Base-by-base conservation (phyloP, 2,113 vertebrate genomes). In the Carettochelys insculpta region DNA sequence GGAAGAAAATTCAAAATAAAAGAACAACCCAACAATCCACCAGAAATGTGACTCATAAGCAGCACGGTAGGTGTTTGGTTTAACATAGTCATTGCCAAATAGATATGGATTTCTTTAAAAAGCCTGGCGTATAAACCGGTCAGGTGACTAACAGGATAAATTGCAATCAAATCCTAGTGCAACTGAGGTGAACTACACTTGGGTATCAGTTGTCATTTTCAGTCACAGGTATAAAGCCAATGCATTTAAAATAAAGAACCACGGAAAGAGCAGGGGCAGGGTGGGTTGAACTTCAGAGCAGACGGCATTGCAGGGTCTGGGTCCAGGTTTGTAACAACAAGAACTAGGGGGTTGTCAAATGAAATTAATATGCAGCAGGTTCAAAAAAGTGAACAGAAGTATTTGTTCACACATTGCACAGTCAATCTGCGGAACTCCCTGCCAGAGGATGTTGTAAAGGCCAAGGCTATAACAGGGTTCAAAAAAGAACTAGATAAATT, bases 101-200 rank as follows among this genome's bases (percentile, higher is more conserved):
- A 83, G 80, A 81, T 85, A 83, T 92, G 83, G 96, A 88, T 3
- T 45, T 22, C 34, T 52, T 92, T 97, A 88, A 77, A 56, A 95
- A 87, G 77, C 78, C 77, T 85, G 82, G 56, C 85, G 80, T 22
- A 88, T n/a, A 92, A 94, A 96, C 31, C 31, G 14, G 2, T 88
- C 87, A 96, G 47, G 87, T 61, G 90, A 86, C 27, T 88, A 87
- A 87, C 61, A 92, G 90, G 89, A 93, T 61, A 90, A 92, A 48
- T 47, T 24, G 93, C 93, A 96, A 95, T 88, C 86, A 38, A 85
- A 96, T 94, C 93, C 78, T 79, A 51, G 5, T 90, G 86, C 89
- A 54, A 92, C 47, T 87, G 65, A 0, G 16, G 93, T 1, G 31
- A 91, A 8, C 50, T 78, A 90, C 80, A 83, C 45, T 87, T 89